Base-by-base conservation (phyloP, 2,888 invertebrate species). In the Diadegma fenestrale region DNA sequence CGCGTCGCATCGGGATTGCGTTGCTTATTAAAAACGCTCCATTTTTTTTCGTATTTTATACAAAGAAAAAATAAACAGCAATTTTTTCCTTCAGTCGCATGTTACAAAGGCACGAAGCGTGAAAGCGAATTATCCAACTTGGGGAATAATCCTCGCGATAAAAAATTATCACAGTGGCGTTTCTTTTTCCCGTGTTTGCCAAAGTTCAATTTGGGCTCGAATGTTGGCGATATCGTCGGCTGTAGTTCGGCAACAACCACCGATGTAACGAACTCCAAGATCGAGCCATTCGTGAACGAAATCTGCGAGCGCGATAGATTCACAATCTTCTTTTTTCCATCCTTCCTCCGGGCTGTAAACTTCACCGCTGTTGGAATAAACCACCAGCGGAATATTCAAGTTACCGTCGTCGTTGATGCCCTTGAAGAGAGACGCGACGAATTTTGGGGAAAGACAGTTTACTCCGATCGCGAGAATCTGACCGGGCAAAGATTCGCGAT, bases 281-380 rank as follows among this genome's bases (percentile, higher is more conserved):
- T 96, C 95, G 76, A 97, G 93, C 99, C 99, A 99, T 90, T 97
- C 96, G 26, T 95, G 95, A 10, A 98, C 96, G 91, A 96, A 97
- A 30, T 95, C 95, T 85, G 96, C 96, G 0, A 98, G 95, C 0
- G 97, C 95, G 87, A 96, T 96, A 92, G 96, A 96, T 91, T 96
- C 96, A 88, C 96, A 96, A 75, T 66, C 82, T 3, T 90, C 90
- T 5, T 82, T 87, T 94, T 95, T 96, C 96, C 96, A 93, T 75
- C 93, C 94, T 8, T 90, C 95, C 91, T 95, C 95, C 78, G 96
- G 95, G 90, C 95, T 96, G 95, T 97, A 98, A 91, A 95, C 95
- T 94, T 98, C 98, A 75, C 99, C 99, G 90, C 98, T 98, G 93
- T 99, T 99, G 4, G 99, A 98, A 94, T 99, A 99, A 37, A 97